Base-by-base conservation (phyloP, 1,140 invertebrate genomes). In the Pseudobourletiella spinata region DNA sequence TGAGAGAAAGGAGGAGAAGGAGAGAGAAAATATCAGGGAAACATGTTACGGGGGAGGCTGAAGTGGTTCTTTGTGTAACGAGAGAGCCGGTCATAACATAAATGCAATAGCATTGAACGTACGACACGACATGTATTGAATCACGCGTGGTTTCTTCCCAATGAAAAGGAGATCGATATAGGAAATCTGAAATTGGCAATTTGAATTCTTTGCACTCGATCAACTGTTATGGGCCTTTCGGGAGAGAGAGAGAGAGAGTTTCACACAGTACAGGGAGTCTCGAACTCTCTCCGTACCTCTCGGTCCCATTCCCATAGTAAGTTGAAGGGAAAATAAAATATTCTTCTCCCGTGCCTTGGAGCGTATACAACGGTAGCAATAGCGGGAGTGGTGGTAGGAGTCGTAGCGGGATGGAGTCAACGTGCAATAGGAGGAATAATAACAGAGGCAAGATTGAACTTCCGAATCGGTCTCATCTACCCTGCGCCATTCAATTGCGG, bases 141-240 rank as follows among this genome's bases (percentile, higher is more conserved):
- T 55, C 29, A 55, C 52, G 52, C 52, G 22, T 55, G 52, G 52
- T 35, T 55, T 55, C 11, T 24, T 55, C 52, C 26, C 8, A 56
- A 62, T 52, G 57, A 35, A 58, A 32, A 48, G 50, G 43, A 65
- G 59, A 65, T 66, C 57, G 59, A 63, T 66, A 55, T 48, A 57
- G 58, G 48, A 69, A 69, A 66, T 64, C 67, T 69, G 64, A 50
- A 69, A 69, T 58, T 58, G 61, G 64, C 61, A 64, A 60, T 69
- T 65, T 69, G 61, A 69, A 69, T 69, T 69, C 67, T 69, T 65
- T 69, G 64, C 67, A 69, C 58, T 66, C 67, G 67, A 69, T 69
- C 67, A 69, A 66, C 42, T 55, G 59, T 66, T 66, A 69, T 59
- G 67, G 57, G 64, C 44, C 64, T 61, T 60, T 46, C 51, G 67